Conservation (phyloP, 2,797 vertebrate genomes). For the Sylvilagus floridanus region DNA sequence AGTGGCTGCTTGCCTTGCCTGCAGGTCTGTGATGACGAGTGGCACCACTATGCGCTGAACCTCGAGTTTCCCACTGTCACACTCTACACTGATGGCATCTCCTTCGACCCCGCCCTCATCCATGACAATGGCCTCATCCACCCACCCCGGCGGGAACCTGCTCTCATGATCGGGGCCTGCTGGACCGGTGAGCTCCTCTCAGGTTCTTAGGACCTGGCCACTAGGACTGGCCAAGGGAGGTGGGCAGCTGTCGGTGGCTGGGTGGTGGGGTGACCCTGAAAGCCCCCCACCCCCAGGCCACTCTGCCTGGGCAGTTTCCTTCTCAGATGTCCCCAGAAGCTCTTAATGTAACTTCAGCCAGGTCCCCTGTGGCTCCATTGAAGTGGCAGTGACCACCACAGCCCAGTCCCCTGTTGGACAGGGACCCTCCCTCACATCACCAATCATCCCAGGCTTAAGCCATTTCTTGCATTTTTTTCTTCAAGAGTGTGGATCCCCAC, state of each 20-base stretch:
- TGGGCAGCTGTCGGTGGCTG: background rate
- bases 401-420: background rate
- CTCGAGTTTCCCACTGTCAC: constrained; percentile 98
- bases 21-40: constrained; percentile 97
- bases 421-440: background rate
- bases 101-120: constrained; percentile 98
- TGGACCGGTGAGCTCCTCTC: constrained; percentile 89
- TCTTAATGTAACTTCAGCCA: background rate
- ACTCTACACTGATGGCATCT: constrained; percentile 96
- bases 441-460: background rate
- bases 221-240: background rate
- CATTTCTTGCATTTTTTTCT: background rate
- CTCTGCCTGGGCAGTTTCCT: background rate
- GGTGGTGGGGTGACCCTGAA: background rate
- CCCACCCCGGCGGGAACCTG: constrained; percentile 91
- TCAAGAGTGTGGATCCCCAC: background rate
- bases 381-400: background rate
- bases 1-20: background rate
- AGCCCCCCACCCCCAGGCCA: too few species aligned
- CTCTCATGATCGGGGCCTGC: constrained; percentile 96
- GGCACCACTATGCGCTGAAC: constrained; percentile 98
- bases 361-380: background rate
- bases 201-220: background rate
- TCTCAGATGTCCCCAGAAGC: background rate
- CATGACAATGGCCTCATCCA: constrained; percentile 98